phyloP scores from a whole-genome alignment of 2,797 vertebrate genomes.

The Heliangelus exortis region DNA sequence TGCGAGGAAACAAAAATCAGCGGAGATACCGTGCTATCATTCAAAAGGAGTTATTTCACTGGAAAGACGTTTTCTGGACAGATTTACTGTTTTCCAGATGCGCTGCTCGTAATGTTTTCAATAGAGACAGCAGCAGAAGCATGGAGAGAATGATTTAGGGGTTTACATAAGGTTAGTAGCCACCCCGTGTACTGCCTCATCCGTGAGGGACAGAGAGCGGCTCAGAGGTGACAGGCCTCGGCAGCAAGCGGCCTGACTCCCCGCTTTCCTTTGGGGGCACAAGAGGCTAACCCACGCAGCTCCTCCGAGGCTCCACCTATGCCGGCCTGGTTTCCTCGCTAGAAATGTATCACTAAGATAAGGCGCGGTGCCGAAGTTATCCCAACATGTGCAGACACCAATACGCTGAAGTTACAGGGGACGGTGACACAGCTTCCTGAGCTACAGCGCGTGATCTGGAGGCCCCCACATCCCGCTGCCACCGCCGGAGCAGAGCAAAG shows the following conservation, averaged over 20 bases:
- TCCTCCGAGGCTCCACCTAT: background rate
- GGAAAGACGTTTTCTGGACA: conserved; percentile 65
- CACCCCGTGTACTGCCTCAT: background rate
- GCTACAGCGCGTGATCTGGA: background rate
- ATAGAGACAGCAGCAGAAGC: conserved; percentile 39
- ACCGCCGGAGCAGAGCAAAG: background rate
- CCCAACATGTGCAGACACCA: background rate
- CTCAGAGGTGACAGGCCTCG: background rate
- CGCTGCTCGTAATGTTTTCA: conserved; percentile 70
- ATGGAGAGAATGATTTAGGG: conserved; percentile 39
- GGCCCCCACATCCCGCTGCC: background rate
- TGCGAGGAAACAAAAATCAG: conserved; percentile 44
- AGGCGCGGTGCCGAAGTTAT: background rate
- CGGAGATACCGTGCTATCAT: conserved; percentile 33
- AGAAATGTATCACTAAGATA: conserved; percentile 17
- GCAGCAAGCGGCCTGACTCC: rapidly evolving
- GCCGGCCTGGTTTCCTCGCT: background rate
- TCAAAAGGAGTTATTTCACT: conserved; percentile 59
- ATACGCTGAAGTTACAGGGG: background rate
- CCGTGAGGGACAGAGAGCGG: background rate
- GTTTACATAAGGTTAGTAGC: conserved; percentile 35
- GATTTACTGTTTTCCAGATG: conserved; percentile 72
- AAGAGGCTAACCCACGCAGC: background rate
- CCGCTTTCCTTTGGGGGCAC: background rate
- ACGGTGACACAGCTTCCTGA: no score